These are phyloP conservation scores for Tetheella fluctuosa DNA, from an alignment of 2,888 invertebrate species.

Conservation along the genomic window DNA sequence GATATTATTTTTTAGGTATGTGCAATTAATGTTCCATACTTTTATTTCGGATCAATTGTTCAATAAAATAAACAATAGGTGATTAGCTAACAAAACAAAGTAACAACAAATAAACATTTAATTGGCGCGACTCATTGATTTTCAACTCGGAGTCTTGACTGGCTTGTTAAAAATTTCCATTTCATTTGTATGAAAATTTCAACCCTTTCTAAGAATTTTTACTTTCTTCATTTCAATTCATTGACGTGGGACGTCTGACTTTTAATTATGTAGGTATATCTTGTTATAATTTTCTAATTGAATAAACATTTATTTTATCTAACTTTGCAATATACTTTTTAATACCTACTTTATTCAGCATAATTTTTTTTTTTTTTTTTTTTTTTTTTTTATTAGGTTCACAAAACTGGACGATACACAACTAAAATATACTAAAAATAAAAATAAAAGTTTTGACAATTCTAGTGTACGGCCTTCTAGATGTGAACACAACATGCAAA, in stretches of 20 bases:
- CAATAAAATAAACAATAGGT: conserved; percentile 16
- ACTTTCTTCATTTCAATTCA: conserved; percentile 50
- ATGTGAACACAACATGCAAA: too few species aligned
- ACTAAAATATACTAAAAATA: too few species aligned
- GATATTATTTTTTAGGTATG: background rate
- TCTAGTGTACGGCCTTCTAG: too few species aligned
- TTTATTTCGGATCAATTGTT: background rate
- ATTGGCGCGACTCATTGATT: conserved; percentile 68
- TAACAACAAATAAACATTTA: conserved; percentile 57
- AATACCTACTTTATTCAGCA: background rate
- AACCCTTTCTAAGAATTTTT: conserved; percentile 63
- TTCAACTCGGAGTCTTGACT: conserved; percentile 38
- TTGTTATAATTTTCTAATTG: conserved; percentile 73
- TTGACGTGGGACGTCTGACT: conserved; percentile 50
- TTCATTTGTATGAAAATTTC: conserved; percentile 72
- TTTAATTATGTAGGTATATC: conserved; percentile 60
- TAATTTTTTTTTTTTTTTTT: too few species aligned
- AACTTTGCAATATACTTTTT: conserved; percentile 18
- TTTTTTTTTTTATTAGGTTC: too few species aligned
- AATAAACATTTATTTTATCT: conserved; percentile 41
- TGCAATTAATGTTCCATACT: background rate
- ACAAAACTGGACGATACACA: too few species aligned
- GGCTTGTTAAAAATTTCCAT: conserved; percentile 82
- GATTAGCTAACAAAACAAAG: conserved; percentile 29
- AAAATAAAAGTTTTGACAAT: too few species aligned